Base-by-base conservation (phyloP, 1,140 invertebrate genomes). In the Leptestheria dahalacensis region DNA sequence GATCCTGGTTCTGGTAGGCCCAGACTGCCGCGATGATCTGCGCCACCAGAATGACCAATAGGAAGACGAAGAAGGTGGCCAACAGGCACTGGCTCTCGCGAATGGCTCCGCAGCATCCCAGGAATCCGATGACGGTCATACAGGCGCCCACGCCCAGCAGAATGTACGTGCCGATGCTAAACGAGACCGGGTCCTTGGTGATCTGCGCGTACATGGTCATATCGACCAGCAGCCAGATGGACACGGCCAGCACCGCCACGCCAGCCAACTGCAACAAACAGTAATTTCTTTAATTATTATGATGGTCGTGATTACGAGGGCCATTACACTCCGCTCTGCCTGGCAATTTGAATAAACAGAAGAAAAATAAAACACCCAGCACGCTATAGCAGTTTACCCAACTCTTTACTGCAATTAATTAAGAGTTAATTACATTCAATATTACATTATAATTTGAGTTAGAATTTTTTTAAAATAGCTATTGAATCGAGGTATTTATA, bases 101-200 rank as follows among this genome's bases (percentile, higher is more conserved):
- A 55, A 87, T 81, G 11, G 90, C 86, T 24, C 92, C 91, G 70
- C 86, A 91, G 69, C 91, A 95, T 56, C 92, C 93, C 28, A 94
- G 78, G 72, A 95, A 86, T 1, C 89, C 85, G 23, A 93, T 82
- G 48, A 89, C 68, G 63, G 92, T 81, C 68, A 95, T 84, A 33
- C 95, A 68, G 46, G 80, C 71, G 2, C 91, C 91, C 57, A 85
- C 77, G 4, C 78, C 81, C 61, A 96, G 77, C 60, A 92, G 74
- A 53, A 91, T 78, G 71, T 85, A 83, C 57, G 85, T 71, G 61
- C 85, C 80, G 66, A 79, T 79, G 64, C 81, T 78, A 65, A 82
- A 85, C 66, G 84, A 82, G 24, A 79, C 74, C 63, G 82, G 73
- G 63, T 84, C 78, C 64, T 82, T 78, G 11, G 84, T 76, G 63